Percentiles rank a stretch among this genome's conserved stretches.
These are phyloP conservation scores for Dinothrombium tinctorium DNA, from an alignment of 1,140 invertebrate genomes.

Conservation along the genomic window DNA sequence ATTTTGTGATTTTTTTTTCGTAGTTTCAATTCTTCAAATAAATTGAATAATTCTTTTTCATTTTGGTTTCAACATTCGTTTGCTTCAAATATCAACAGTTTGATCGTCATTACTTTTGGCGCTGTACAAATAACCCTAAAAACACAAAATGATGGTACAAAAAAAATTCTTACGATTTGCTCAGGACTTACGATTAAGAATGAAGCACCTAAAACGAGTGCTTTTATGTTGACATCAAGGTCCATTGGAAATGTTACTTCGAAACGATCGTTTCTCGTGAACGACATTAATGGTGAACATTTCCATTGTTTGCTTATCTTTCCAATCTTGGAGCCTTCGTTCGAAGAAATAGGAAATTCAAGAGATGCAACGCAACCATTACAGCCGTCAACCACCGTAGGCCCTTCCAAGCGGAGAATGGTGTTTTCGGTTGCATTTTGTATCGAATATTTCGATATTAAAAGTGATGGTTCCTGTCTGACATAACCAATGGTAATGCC, in stretches of 20 bases:
- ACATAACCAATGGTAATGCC: slow-evolving; percentile 47
- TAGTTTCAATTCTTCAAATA: too few relatives aligned
- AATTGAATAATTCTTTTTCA: too few relatives aligned
- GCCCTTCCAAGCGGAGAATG: slow-evolving; percentile 53
- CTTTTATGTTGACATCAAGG: slow-evolving; percentile 53
- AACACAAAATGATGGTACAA: too few relatives aligned
- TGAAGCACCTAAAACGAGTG: slow-evolving; percentile 40
- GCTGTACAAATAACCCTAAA: too few relatives aligned
- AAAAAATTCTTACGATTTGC: too few relatives aligned
- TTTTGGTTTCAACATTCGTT: too few relatives aligned
- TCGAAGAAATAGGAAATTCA: slow-evolving; percentile 30
- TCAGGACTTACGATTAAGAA: slow-evolving; percentile 20
- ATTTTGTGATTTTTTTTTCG: too few relatives aligned
- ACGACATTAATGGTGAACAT: slow-evolving; percentile 36
- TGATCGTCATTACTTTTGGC: too few relatives aligned
- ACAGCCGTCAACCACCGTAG: too few relatives aligned
- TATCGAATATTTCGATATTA: slow-evolving; percentile 45
- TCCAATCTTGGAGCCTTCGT: slow-evolving; percentile 28
- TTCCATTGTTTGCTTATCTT: slow-evolving; percentile 51
- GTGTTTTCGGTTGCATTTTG: slow-evolving; percentile 46
- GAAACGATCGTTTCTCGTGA: slow-evolving; percentile 49
- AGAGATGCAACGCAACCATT: too few relatives aligned
- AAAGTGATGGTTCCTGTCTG: slow-evolving; percentile 60
- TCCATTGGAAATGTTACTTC: slow-evolving; percentile 50
- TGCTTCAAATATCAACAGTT: too few relatives aligned